Evolutionary conservation across 2,888 invertebrate genomes (phyloP).

Genomic region (Drosophila hamatofila): DNA sequence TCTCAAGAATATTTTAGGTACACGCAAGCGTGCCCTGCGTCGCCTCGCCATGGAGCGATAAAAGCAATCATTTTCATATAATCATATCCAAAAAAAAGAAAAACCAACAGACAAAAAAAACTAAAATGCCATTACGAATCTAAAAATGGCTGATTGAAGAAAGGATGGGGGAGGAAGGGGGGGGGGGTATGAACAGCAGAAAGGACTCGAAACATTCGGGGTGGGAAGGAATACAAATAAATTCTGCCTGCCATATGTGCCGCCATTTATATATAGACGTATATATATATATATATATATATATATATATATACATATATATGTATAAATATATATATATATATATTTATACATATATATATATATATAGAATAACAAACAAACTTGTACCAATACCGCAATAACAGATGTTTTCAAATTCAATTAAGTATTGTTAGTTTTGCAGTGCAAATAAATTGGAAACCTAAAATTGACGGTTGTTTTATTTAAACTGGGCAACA

Average conservation of each 20-base stretch:
- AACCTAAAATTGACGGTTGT: conserved; percentile 1
- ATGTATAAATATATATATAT: no score
- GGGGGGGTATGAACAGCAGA: no score
- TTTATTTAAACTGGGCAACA: not conserved
- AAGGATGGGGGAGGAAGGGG: no score
- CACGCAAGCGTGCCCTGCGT: conserved; percentile 81
- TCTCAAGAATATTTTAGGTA: conserved; percentile 76
- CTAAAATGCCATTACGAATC: conserved; percentile 35
- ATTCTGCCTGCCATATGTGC: conserved; percentile 21
- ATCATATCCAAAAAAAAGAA: conserved; percentile 1
- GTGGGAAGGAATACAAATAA: conserved; percentile 11
- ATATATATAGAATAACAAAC: not conserved
- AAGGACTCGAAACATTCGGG: conserved; percentile 9
- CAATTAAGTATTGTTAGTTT: conserved; percentile 40
- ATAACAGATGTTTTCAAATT: conserved; percentile 40
- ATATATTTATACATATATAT: not conserved
- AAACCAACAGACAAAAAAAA: conserved; percentile 2
- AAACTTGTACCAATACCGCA: conserved; percentile 36
- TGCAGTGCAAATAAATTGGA: conserved; percentile 32
- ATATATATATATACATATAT: not conserved
- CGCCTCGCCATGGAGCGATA: conserved; percentile 77
- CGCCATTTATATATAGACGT: conserved; percentile 15
- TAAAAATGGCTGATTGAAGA: conserved; percentile 7
- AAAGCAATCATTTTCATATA: not conserved
- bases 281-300: conserved; percentile 3